Conservation (phyloP, 2,888 invertebrate genomes). For the Aricia artaxerxes region DNA sequence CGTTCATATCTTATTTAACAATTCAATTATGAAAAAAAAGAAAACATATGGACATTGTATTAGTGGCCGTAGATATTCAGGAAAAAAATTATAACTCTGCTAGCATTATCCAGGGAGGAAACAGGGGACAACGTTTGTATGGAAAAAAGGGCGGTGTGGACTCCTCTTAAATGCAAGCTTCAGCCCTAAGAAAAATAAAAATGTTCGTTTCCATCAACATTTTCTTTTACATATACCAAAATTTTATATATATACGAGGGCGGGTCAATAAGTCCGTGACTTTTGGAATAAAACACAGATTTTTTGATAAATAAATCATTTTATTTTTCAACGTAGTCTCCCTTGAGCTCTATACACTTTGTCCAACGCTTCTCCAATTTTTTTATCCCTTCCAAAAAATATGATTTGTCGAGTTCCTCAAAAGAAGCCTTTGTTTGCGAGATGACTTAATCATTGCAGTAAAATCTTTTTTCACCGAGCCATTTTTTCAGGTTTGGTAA, state of each 20-base stretch:
- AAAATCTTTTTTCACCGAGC: constrained; percentile 32
- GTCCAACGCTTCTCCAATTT: constrained; percentile 37
- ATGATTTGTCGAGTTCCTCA: constrained; percentile 33
- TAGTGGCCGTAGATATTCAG: too few species aligned
- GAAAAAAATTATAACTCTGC: too few species aligned
- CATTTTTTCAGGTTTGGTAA: constrained; percentile 37
- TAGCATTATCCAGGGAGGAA: too few species aligned
- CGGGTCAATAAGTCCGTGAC: neutral
- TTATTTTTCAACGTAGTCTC: constrained; percentile 37
- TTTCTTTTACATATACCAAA: too few species aligned
- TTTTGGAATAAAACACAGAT: constrained; percentile 27
- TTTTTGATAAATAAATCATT: constrained; percentile 30
- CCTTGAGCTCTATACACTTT: constrained; percentile 37
- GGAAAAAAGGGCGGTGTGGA: too few species aligned
- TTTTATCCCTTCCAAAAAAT: constrained; percentile 37
- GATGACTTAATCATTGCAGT: constrained; percentile 33
- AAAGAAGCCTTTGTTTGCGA: constrained; percentile 34
- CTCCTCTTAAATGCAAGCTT: too few species aligned
- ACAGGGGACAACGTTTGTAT: too few species aligned
- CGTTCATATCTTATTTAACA: too few species aligned
- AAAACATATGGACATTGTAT: too few species aligned
- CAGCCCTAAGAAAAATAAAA: too few species aligned
- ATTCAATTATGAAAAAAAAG: too few species aligned
- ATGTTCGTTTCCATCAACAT: too few species aligned
- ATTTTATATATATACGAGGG: neutral